Conservation (phyloP, 2,888 invertebrate species). For the Chymomyza fuscimana region DNA sequence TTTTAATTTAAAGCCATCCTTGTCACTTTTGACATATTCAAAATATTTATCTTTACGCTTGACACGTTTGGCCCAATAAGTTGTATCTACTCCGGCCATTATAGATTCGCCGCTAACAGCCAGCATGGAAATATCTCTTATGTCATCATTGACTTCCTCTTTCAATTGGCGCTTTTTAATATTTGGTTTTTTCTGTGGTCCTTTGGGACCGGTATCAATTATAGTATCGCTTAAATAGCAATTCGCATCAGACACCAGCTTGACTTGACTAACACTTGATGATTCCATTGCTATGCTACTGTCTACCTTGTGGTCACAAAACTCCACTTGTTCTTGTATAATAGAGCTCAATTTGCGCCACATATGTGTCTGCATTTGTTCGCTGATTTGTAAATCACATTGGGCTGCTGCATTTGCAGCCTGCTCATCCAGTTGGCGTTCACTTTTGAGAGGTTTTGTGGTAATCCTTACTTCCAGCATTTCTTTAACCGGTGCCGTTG, state of each 20-base stretch:
- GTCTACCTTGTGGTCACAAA: constrained; percentile 17
- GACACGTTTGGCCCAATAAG: constrained; percentile 55
- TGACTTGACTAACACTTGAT: constrained; percentile 40
- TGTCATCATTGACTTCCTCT: constrained; percentile 21
- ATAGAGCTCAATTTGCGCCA: constrained; percentile 59
- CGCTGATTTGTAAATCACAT: constrained; percentile 61
- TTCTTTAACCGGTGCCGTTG: background rate
- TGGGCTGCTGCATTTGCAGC: constrained; percentile 14
- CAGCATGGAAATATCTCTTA: constrained; percentile 19
- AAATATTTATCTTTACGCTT: constrained; percentile 56
- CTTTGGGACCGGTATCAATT: constrained; percentile 53
- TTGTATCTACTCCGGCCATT: constrained; percentile 50
- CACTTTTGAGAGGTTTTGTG: constrained; percentile 38
- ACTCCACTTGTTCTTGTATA: constrained; percentile 62
- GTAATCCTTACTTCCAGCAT: background rate
- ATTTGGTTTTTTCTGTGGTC: constrained; percentile 53
- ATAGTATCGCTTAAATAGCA: constrained; percentile 64
- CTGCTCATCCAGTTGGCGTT: constrained; percentile 57
- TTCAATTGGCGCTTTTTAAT: constrained; percentile 55
- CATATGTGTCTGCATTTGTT: constrained; percentile 64
- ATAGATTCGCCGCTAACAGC: constrained; percentile 56
- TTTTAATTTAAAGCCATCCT: constrained; percentile 29
- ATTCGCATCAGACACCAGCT: constrained; percentile 54
- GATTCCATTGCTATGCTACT: background rate
- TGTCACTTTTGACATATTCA: constrained; percentile 47